Evolutionary conservation across 1,140 invertebrate genomes (phyloP), one percentile per base, ranked within the genome.

Genomic region (Bombyx mori): DNA sequence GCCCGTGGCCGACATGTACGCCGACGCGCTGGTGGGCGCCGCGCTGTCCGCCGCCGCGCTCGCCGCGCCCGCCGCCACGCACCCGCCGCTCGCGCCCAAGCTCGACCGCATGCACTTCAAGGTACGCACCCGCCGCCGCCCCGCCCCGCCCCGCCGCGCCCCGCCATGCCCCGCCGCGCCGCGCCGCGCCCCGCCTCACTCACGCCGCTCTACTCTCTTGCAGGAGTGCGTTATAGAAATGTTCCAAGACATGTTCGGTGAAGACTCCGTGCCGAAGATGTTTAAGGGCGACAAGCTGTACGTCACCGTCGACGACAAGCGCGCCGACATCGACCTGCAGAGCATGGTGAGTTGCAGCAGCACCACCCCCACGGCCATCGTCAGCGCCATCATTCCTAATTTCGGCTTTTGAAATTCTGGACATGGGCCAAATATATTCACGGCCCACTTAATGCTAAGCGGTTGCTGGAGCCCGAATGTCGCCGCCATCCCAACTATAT

Each of bases 1-100:
- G 76, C 97, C 98, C 8, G 93, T 98, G 18, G 96, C 97, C 75
- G 98, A 99, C 82, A 99, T 99, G 96, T 99, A 96, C 86, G 97
- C 98, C 1, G 98, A 99, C 89, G 94, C 97, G 18, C 93, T 98
- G 9, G 88, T 99, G 44, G 94, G 95, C 8, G 95, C 92, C 48
- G 89, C 96, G 44, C 88, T 97, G 61, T 92, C 94, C 81, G 94
- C 94, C 3, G 93, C 95, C 65, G 83, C 66, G 91, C 93, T 67
- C 83, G 89, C 60, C 82, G 90, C 71, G 71, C 91, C 70, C 75
- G 12, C 12, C 12, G 12, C 12, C 12, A 93, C 85, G 81, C 90
- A 82, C 73, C 88, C 88, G 57, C 92, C 88, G 57, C 90, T 85
- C 64, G 90, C 88, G 69, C 92, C 85, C 71, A 92, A 96, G 77